phyloP scores from a whole-genome alignment of 2,888 invertebrate species.

The Spodoptera picta region DNA sequence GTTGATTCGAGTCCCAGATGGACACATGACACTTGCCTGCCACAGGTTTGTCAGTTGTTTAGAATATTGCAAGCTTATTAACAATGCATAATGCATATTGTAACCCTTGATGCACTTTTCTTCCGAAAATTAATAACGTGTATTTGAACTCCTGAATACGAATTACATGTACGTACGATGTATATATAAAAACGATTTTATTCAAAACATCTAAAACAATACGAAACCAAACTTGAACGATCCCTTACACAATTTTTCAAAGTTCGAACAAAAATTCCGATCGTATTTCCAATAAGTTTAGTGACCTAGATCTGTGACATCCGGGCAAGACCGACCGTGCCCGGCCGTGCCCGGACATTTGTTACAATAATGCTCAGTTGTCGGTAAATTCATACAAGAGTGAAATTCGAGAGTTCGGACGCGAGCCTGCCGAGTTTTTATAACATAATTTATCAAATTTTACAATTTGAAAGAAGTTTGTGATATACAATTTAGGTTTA shows the following conservation, averaged over 20 bases:
- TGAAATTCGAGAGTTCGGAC: slow-evolving; percentile 11
- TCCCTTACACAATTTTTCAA: slow-evolving; percentile 24
- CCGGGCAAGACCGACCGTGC: slow-evolving; percentile 8
- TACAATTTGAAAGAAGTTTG: not conserved
- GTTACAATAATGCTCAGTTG: slow-evolving; percentile 36
- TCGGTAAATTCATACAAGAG: slow-evolving; percentile 24
- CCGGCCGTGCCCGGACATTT: slow-evolving; percentile 24
- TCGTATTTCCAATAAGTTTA: slow-evolving; percentile 29
- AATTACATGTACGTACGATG: too few relatives aligned
- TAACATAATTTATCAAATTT: slow-evolving; percentile 8
- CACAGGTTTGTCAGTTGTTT: slow-evolving; percentile 13
- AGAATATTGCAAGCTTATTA: slow-evolving; percentile 7
- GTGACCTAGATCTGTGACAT: slow-evolving; percentile 43
- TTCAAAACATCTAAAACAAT: slow-evolving; percentile 2
- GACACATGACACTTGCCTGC: slow-evolving; percentile 12
- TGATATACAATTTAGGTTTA: not conserved
- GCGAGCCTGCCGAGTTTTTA: slow-evolving; percentile 5
- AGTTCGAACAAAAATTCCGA: slow-evolving; percentile 20
- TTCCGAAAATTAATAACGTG: too few relatives aligned
- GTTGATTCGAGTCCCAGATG: slow-evolving; percentile 7
- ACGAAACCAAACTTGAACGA: slow-evolving; percentile 1
- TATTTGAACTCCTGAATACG: too few relatives aligned
- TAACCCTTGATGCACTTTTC: not conserved
- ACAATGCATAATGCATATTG: slow-evolving; percentile 2
- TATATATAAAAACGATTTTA: not conserved